These are phyloP conservation scores for Lomographa bimaculata DNA, from an alignment of 2,888 invertebrate species.

Conservation along the genomic window DNA sequence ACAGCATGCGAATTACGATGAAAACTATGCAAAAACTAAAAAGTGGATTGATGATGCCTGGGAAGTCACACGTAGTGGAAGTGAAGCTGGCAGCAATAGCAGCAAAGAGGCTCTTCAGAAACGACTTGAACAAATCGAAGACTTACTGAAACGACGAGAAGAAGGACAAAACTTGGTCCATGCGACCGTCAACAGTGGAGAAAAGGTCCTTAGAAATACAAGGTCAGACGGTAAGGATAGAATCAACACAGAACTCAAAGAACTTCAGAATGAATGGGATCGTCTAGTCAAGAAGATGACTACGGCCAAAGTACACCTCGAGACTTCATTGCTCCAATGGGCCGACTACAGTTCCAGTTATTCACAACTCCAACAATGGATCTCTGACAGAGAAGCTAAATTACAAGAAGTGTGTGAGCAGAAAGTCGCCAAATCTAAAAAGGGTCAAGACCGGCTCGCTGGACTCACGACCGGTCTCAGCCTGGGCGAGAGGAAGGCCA, in stretches of 20 bases:
- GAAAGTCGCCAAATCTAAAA: slow-evolving; percentile 90
- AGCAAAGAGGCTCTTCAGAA: slow-evolving; percentile 93
- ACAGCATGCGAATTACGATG: slow-evolving; percentile 92
- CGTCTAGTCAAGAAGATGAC: slow-evolving; percentile 95
- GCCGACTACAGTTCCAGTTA: slow-evolving; percentile 97
- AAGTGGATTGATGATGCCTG: slow-evolving; percentile 95
- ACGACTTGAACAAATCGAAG: slow-evolving; percentile 91
- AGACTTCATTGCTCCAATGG: slow-evolving; percentile 96
- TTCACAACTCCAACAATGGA: slow-evolving; percentile 96
- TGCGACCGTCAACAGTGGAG: slow-evolving; percentile 93
- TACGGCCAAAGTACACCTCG: slow-evolving; percentile 94
- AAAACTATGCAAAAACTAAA: slow-evolving; percentile 89
- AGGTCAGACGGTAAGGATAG: slow-evolving; percentile 94
- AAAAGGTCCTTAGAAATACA: slow-evolving; percentile 94
- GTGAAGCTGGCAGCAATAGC: slow-evolving; percentile 90
- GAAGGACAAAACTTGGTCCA: slow-evolving; percentile 94
- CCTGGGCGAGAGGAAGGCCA: slow-evolving; percentile 94
- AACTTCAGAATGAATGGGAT: slow-evolving; percentile 96
- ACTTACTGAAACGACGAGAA: slow-evolving; percentile 91
- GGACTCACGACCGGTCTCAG: slow-evolving; percentile 90
- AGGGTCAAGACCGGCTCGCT: slow-evolving; percentile 86
- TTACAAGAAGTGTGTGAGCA: slow-evolving; percentile 94
- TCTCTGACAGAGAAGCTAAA: slow-evolving; percentile 96
- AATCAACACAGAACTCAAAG: slow-evolving; percentile 93
- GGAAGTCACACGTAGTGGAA: slow-evolving; percentile 90